phyloP scores from a whole-genome alignment of 2,888 invertebrate genomes.

The Conus canariensis region DNA sequence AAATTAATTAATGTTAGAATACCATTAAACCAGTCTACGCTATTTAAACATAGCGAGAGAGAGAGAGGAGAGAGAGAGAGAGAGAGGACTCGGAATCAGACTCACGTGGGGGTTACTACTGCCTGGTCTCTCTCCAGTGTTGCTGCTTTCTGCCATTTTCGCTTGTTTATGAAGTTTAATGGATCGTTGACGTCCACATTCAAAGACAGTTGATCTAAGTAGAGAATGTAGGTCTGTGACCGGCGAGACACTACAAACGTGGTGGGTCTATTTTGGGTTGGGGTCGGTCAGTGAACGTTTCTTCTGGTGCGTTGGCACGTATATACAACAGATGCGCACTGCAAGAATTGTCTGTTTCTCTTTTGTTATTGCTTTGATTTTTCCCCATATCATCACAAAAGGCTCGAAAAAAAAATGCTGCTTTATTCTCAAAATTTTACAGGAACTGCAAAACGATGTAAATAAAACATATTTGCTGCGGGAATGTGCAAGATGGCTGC shows the following conservation, averaged over 20 bases:
- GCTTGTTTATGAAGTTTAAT: neutral
- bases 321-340: neutral
- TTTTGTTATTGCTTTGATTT: neutral
- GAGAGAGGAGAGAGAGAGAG: too few species aligned
- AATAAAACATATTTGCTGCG: conserved; percentile 27
- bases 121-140: neutral
- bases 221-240: neutral
- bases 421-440: neutral
- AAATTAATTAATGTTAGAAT: too few species aligned
- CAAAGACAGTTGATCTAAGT: too few species aligned
- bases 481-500: conserved; percentile 36
- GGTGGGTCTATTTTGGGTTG: neutral
- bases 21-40: too few species aligned
- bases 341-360: neutral
- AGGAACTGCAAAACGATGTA: neutral
- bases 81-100: neutral
- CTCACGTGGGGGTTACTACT: conserved; percentile 18
- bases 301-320: neutral
- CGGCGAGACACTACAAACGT: neutral
- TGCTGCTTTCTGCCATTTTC: conserved; percentile 28
- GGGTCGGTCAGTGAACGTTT: neutral
- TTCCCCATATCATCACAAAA: neutral
- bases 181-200: too few species aligned
- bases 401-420: too few species aligned
- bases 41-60: too few species aligned